These are phyloP conservation scores for Drosophila subsilvestris DNA, from an alignment of 2,888 invertebrate species.

Conservation along the genomic window DNA sequence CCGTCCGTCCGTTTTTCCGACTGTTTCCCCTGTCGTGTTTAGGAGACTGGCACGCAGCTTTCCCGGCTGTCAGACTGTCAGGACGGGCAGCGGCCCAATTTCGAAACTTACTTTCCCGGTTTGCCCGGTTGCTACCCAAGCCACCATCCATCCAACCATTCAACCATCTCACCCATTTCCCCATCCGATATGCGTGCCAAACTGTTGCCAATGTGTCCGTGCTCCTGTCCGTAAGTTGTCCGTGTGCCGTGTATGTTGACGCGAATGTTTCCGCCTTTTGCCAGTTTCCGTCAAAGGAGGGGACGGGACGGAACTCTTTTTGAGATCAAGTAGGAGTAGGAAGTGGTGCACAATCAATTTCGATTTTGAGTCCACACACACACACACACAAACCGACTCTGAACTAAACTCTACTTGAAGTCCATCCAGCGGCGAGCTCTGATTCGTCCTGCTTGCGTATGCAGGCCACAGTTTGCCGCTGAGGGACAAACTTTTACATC, in stretches of 20 bases:
- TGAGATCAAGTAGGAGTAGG: not conserved
- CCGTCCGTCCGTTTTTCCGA: not conserved
- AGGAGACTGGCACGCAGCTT: conserved; percentile 62
- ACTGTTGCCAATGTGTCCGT: conserved; percentile 55
- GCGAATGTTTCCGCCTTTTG: conserved; percentile 48
- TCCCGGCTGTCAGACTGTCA: conserved; percentile 46
- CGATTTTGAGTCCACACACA: conserved; percentile 16
- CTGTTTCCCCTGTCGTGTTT: conserved; percentile 42
- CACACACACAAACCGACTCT: conserved; percentile 9
- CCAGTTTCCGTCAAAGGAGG: conserved; percentile 49
- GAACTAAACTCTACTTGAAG: conserved; percentile 18
- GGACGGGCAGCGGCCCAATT: conserved; percentile 67
- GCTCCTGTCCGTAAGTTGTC: not conserved
- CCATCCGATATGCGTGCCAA: conserved; percentile 59
- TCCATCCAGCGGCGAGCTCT: conserved; percentile 8
- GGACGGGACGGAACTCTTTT: not conserved
- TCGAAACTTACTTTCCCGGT: conserved; percentile 55
- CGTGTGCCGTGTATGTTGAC: conserved; percentile 33
- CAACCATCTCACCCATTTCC: not conserved
- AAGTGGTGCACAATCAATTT: conserved; percentile 50
- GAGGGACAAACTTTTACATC: conserved; percentile 48
- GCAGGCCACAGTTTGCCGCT: conserved; percentile 34
- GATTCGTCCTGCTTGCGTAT: conserved; percentile 53
- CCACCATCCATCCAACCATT: not conserved
- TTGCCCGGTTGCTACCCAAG: conserved; percentile 28